Base-by-base conservation (phyloP, 1,140 invertebrate species). In the Pteromalus puparum region DNA sequence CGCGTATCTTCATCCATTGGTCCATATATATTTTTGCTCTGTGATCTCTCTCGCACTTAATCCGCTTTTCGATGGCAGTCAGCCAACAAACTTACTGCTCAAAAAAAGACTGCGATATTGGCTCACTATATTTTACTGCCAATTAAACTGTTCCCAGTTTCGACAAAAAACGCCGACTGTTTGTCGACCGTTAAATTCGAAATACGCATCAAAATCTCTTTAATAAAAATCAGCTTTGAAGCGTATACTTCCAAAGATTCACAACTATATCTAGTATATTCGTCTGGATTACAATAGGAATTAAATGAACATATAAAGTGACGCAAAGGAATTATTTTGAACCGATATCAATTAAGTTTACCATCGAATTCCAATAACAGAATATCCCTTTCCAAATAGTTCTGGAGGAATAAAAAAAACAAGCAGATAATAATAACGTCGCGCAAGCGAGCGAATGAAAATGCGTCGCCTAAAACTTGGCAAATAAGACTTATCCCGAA, bases 311-410 rank as follows among this genome's bases (percentile, higher is more conserved):
- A 42, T 42, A 42, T 42, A 42, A 42, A 42, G 6, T 42, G 9
- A 78, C 90, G 46, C 78, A 83, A 73, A 87, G 85, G 9, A 84
- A 88, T 5, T 61, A 88, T 13, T 82, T 42, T 10, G 6, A 42
- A 9, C 38, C 38, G 9, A n/a, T 12, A 65, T 65, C 30, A 34
- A 34, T 65, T 1, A 21, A 65, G n/a, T 18, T n/a, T 13, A 61
- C 2, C 4, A 65, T 65, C 61, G 15, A 5, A 21, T 65, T 65
- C 61, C n/a, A 12, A 24, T 67, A 67, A 67, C 12, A 24, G 65
- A 24, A 12, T 26, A 24, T 53, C 9, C n/a, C 21, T 74, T 42
- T 26, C 21, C n/a, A 53, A 28, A 77, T 77, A n/a, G n/a, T 15
- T 28, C 13, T 1, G 12, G 34, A 2, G 4, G 24, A 26, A 24